These are phyloP conservation scores for Apamea monoglypha DNA, from an alignment of 2,888 invertebrate species.

Conservation along the genomic window DNA sequence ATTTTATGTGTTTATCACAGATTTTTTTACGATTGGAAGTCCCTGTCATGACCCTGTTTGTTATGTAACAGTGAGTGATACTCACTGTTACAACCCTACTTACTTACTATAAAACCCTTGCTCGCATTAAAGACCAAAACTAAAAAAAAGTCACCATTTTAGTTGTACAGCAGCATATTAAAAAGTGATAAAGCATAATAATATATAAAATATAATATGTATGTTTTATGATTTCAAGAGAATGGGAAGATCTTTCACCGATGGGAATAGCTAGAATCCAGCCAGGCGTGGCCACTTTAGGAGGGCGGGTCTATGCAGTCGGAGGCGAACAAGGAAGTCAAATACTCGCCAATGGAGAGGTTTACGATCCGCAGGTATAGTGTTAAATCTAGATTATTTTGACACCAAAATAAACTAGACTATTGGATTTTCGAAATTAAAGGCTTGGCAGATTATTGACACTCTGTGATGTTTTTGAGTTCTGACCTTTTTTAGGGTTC, in stretches of 20 bases:
- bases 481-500: too few species aligned
- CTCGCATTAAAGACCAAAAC: background rate
- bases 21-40: background rate
- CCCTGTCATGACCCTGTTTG: background rate
- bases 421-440: too few species aligned
- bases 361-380: constrained; percentile 93
- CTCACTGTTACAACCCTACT: too few species aligned
- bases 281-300: constrained; percentile 95
- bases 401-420: background rate
- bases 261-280: constrained; percentile 96
- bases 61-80: background rate
- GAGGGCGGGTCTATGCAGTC: constrained; percentile 96
- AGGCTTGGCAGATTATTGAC: too few species aligned
- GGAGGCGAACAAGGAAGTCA: constrained; percentile 98
- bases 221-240: constrained; percentile 81
- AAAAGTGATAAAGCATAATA: background rate
- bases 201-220: background rate
- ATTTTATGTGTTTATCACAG: background rate
- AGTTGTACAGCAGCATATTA: background rate
- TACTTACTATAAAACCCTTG: background rate
- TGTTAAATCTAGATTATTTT: background rate
- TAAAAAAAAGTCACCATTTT: background rate
- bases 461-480: too few species aligned
- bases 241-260: constrained; percentile 95
- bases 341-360: constrained; percentile 96